These are phyloP conservation scores for Apodemus sylvaticus DNA, from an alignment of 2,113 vertebrate genomes.

Conservation along the genomic window DNA sequence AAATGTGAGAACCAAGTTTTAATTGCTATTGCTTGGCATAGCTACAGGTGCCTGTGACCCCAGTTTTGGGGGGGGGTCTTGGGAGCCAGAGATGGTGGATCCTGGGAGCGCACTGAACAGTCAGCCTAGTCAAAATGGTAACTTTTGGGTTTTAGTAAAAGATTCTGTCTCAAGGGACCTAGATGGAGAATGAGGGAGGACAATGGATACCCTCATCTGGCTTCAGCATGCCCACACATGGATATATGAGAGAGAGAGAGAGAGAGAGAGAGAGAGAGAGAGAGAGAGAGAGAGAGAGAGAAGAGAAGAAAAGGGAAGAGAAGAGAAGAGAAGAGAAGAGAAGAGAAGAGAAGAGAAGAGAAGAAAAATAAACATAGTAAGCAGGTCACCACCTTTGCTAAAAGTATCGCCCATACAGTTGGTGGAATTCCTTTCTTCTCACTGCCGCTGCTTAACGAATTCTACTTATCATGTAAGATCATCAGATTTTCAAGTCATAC, in stretches of 20 bases:
- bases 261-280: neutral
- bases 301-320: fast-evolving
- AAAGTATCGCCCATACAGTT: neutral
- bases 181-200: neutral
- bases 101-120: neutral
- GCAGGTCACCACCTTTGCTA: neutral
- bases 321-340: too few relatives aligned
- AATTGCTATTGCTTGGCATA: neutral
- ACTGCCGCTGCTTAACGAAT: neutral
- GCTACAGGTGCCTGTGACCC: neutral
- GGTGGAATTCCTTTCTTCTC: neutral
- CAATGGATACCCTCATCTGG: neutral
- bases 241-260: neutral
- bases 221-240: neutral
- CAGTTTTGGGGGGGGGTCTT: too few relatives aligned
- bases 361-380: too few relatives aligned
- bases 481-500: neutral
- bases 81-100: too few relatives aligned
- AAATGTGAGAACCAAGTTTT: neutral
- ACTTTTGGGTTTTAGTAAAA: neutral
- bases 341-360: too few relatives aligned
- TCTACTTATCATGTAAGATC: neutral
- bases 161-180: neutral
- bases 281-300: neutral
- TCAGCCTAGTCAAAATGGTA: neutral